Conservation (phyloP, 2,888 invertebrate genomes). For the Tromatobia lineatoria region DNA sequence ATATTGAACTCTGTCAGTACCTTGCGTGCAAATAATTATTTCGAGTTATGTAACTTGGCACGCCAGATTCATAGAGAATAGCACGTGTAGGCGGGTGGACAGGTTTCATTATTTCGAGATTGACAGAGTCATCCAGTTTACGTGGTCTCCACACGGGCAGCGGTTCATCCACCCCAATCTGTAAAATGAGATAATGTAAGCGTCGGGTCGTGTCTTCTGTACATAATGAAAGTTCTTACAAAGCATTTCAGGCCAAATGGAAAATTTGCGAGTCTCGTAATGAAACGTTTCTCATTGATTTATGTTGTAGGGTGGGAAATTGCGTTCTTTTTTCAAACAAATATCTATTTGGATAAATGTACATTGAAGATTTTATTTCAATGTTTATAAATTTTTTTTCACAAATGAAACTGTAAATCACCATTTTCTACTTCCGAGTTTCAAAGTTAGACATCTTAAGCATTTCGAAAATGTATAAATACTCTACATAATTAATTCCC, state of each 20-base stretch:
- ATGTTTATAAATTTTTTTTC: too few relatives aligned
- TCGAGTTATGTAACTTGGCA: slow-evolving; percentile 76
- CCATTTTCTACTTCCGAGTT: too few relatives aligned
- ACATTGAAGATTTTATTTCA: too few relatives aligned
- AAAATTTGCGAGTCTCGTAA: not conserved
- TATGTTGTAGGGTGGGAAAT: too few relatives aligned
- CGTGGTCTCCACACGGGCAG: slow-evolving; percentile 74
- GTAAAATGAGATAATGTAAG: slow-evolving; percentile 8
- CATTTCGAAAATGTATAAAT: too few relatives aligned
- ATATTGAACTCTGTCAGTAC: slow-evolving; percentile 66
- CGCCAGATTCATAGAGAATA: slow-evolving; percentile 75
- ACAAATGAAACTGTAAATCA: too few relatives aligned
- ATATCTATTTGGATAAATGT: too few relatives aligned
- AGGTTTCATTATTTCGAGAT: slow-evolving; percentile 78
- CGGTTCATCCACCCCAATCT: slow-evolving; percentile 38
- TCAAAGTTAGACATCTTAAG: too few relatives aligned
- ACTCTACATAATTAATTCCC: too few relatives aligned
- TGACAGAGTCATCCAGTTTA: slow-evolving; percentile 67
- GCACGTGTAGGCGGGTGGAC: slow-evolving; percentile 73
- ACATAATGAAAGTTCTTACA: not conserved
- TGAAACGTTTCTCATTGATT: too few relatives aligned
- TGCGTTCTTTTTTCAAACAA: too few relatives aligned
- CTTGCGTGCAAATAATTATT: slow-evolving; percentile 78
- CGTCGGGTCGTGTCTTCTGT: not conserved
- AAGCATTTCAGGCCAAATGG: too few relatives aligned